phyloP scores from a whole-genome alignment of 2,888 invertebrate genomes.

The Lepidochrysops patricia region DNA sequence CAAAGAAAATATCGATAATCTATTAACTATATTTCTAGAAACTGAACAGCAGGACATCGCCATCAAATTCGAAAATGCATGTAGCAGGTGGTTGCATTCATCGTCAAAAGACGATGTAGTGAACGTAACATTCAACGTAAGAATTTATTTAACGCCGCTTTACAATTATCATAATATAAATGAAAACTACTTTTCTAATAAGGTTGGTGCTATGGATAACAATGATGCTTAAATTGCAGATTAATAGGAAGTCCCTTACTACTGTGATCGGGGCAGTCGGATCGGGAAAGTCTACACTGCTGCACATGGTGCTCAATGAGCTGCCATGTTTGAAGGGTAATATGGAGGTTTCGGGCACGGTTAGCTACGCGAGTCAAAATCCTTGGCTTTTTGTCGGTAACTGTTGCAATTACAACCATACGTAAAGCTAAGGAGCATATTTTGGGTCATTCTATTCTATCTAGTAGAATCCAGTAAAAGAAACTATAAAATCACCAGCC shows the following conservation, averaged over 20 bases:
- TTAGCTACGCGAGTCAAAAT: constrained; percentile 87
- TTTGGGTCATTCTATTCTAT: too few species aligned
- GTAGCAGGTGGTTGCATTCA: constrained; percentile 66
- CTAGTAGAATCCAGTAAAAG: too few species aligned
- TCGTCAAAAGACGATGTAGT: constrained; percentile 54
- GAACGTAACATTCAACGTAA: constrained; percentile 58
- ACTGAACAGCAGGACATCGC: constrained; percentile 33
- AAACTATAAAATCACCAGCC: neutral
- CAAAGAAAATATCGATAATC: neutral
- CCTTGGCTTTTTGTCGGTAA: constrained; percentile 85
- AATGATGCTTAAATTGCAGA: constrained; percentile 29
- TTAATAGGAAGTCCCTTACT: constrained; percentile 57
- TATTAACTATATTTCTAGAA: constrained; percentile 24
- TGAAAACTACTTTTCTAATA: too few species aligned
- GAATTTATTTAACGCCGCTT: constrained; percentile 15
- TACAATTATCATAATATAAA: neutral
- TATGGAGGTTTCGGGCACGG: constrained; percentile 74
- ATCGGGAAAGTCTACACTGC: constrained; percentile 74
- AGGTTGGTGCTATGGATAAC: too few species aligned
- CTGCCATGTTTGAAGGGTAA: constrained; percentile 79
- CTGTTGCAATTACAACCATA: too few species aligned
- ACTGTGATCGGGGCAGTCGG: constrained; percentile 78
- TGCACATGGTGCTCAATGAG: constrained; percentile 83
- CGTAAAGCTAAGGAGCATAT: too few species aligned
- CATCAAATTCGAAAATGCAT: constrained; percentile 56